These are phyloP conservation scores for Pinctada fucata DNA, from an alignment of 2,888 invertebrate genomes.

Conservation along the genomic window DNA sequence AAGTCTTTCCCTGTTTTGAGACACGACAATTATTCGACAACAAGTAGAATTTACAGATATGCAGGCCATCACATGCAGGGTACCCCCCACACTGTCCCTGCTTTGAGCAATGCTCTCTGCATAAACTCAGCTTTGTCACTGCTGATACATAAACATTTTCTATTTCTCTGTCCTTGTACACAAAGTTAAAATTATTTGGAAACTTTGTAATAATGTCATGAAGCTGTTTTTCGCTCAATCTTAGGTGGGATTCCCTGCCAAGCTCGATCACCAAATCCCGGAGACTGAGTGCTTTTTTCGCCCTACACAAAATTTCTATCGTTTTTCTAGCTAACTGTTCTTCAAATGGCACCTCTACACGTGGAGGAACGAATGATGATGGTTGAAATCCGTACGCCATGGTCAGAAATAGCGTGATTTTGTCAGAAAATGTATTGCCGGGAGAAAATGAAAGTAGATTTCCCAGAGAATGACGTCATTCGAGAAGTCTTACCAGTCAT, in stretches of 20 bases:
- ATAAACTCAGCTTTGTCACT: slow-evolving; percentile 43
- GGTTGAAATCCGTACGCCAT: too few relatives aligned
- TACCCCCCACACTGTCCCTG: slow-evolving; percentile 43
- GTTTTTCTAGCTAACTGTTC: slow-evolving; percentile 20
- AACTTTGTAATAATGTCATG: slow-evolving; percentile 21
- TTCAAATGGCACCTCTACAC: slow-evolving; percentile 1
- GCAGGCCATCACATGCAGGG: slow-evolving; percentile 50
- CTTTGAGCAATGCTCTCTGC: slow-evolving; percentile 51
- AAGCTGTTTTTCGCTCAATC: slow-evolving; percentile 27
- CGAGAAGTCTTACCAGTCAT: too few relatives aligned
- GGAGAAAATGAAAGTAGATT: too few relatives aligned
- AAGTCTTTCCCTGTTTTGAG: slow-evolving; percentile 37
- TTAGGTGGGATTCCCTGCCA: neutral
- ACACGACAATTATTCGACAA: slow-evolving; percentile 50
- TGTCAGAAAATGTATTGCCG: too few relatives aligned
- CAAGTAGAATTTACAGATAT: slow-evolving; percentile 56
- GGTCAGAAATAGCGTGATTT: too few relatives aligned
- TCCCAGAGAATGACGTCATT: too few relatives aligned
- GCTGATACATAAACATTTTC: slow-evolving; percentile 36
- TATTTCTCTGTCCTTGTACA: slow-evolving; percentile 17
- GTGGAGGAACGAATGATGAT: too few relatives aligned
- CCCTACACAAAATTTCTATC: slow-evolving; percentile 20
- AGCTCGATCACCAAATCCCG: slow-evolving; percentile 7
- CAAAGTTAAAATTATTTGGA: slow-evolving; percentile 33
- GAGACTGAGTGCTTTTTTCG: slow-evolving; percentile 14